These are phyloP conservation scores for Gortyna flavago DNA, from an alignment of 2,888 invertebrate genomes.

Conservation along the genomic window DNA sequence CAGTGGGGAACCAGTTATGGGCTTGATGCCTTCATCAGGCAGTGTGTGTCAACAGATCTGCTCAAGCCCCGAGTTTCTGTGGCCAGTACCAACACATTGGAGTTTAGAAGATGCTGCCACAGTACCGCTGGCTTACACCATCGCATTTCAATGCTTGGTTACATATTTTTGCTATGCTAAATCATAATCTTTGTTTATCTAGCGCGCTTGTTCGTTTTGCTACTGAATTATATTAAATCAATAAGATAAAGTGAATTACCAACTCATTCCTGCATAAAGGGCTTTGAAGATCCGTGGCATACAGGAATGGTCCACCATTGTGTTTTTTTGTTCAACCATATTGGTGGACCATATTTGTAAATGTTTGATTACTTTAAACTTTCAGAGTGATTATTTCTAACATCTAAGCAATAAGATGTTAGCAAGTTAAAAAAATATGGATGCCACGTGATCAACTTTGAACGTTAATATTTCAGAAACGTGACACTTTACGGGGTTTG, in stretches of 20 bases:
- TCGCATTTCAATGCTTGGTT: conserved; percentile 9
- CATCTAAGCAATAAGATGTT: no score
- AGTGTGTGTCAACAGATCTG: conserved; percentile 10
- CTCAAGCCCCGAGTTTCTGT: conserved; percentile 68
- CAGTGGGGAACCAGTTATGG: conserved; percentile 5
- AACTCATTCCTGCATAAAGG: no score
- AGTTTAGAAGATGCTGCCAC: conserved; percentile 91
- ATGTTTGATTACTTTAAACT: no score
- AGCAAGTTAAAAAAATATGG: no score
- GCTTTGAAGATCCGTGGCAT: no score
- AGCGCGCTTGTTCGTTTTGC: background rate
- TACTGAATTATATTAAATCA: background rate
- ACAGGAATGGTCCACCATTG: no score
- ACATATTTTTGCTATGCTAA: background rate
- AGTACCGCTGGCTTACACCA: conserved; percentile 87
- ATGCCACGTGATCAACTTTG: no score
- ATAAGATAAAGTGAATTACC: background rate
- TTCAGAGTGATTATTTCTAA: no score
- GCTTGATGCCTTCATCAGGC: conserved; percentile 7
- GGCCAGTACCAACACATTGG: conserved; percentile 91
- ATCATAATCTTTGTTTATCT: background rate
- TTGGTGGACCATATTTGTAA: no score
- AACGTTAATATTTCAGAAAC: no score
- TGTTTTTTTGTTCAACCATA: no score
- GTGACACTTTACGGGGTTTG: no score